Evolutionary conservation across 37 sponge, comb jelly and placozoan genomes (phyloP).

Genomic region (Theonella swinhoei): DNA sequence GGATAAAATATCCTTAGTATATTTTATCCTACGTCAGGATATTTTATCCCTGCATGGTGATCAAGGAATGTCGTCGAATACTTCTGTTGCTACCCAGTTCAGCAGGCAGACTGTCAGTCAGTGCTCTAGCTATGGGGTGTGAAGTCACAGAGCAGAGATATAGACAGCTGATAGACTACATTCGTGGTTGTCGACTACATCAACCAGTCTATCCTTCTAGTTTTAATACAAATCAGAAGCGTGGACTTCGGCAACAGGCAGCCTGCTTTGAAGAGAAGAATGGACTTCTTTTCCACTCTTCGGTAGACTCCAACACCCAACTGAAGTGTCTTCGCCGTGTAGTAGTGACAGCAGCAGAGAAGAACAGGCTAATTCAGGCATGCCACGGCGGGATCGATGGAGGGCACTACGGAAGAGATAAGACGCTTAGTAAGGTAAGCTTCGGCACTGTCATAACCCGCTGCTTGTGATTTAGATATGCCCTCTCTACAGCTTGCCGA

Average conservation of each 20-base stretch:
- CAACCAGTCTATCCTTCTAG: not conserved
- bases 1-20: too few species aligned
- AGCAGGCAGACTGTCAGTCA: too few species aligned
- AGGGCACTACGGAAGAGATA: slow-evolving; percentile 7
- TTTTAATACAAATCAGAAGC: not conserved
- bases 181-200: not conserved
- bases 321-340: not conserved
- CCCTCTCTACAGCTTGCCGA: not conserved
- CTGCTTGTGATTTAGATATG: not conserved
- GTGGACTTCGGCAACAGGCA: not conserved
- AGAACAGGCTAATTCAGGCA: not conserved
- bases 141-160: too few species aligned
- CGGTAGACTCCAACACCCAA: not conserved
- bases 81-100: too few species aligned
- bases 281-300: not conserved
- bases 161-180: not conserved
- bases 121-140: too few species aligned
- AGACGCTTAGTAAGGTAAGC: not conserved
- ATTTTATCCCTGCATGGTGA: too few species aligned
- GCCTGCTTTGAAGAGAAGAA: not conserved
- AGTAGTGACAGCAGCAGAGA: not conserved
- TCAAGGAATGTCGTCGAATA: too few species aligned
- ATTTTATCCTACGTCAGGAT: too few species aligned
- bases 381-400: slow-evolving; percentile 21
- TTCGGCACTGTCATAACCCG: not conserved